Conservation (phyloP, 92 coral and sea anemone genomes). For the Paragorgia papillata region DNA sequence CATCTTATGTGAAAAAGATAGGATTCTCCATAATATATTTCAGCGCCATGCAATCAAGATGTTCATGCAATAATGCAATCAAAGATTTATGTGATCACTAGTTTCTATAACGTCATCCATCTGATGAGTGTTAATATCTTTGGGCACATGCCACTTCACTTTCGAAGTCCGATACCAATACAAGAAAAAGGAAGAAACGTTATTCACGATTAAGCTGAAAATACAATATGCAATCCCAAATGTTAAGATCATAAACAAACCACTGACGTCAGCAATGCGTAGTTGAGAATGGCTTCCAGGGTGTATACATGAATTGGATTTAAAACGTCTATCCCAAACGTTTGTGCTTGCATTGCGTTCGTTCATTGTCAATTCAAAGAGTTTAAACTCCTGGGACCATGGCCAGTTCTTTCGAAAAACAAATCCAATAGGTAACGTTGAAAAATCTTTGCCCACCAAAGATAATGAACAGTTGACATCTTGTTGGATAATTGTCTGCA, state of each 20-base stretch:
- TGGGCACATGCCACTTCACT: not conserved
- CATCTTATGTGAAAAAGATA: too few relatives aligned
- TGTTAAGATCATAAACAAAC: conserved; percentile 63
- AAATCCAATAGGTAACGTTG: conserved; percentile 65
- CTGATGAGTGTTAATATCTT: not conserved
- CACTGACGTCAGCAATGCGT: conserved; percentile 60
- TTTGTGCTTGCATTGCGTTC: conserved; percentile 66
- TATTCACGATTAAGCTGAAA: conserved; percentile 55
- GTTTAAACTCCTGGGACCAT: conserved; percentile 66
- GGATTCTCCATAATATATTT: too few relatives aligned
- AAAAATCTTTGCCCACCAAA: conserved; percentile 64
- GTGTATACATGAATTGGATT: not conserved
- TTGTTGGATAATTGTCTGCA: conserved; percentile 53
- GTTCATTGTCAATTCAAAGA: conserved; percentile 65
- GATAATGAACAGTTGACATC: conserved; percentile 57
- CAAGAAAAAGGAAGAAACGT: not conserved
- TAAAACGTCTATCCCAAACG: conserved; percentile 56
- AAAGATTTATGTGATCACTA: too few relatives aligned
- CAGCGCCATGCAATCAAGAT: too few relatives aligned
- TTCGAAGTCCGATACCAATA: conserved; percentile 1
- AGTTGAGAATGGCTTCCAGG: conserved; percentile 30
- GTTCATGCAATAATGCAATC: too few relatives aligned
- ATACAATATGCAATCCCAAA: conserved; percentile 63
- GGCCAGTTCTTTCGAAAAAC: conserved; percentile 73
- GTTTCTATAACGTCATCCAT: not conserved